Percentiles rank a stretch among this genome's conserved stretches.
These are phyloP conservation scores for Drosophila mettleri DNA, from an alignment of 2,888 invertebrate genomes.

Conservation along the genomic window DNA sequence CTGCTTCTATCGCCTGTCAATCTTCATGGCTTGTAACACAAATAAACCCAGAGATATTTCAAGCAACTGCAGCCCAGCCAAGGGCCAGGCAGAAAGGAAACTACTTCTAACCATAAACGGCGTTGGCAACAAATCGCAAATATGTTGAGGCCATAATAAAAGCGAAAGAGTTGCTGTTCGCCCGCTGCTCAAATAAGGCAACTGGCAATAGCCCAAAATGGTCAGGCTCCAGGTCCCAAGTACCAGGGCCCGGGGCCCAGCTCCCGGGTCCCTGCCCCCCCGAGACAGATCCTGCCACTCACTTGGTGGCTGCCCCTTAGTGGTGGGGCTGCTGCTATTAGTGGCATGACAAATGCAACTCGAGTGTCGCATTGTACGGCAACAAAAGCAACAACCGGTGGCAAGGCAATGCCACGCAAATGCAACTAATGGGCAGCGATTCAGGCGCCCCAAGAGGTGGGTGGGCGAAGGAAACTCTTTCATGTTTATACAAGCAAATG, in stretches of 20 bases:
- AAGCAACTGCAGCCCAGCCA: slow-evolving; percentile 13
- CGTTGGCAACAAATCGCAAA: slow-evolving; percentile 45
- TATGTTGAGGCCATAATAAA: slow-evolving; percentile 55
- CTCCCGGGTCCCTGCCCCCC: neutral
- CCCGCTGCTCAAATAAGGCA: slow-evolving; percentile 61
- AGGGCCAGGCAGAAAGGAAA: slow-evolving; percentile 9
- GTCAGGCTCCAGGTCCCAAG: slow-evolving; percentile 48
- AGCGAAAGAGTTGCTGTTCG: slow-evolving; percentile 63
- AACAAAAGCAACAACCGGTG: slow-evolving; percentile 51
- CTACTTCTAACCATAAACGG: slow-evolving; percentile 74
- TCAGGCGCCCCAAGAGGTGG: neutral
- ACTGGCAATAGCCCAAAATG: slow-evolving; percentile 74
- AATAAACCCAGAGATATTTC: slow-evolving; percentile 18
- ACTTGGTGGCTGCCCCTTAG: slow-evolving; percentile 54
- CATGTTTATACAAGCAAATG: slow-evolving; percentile 67
- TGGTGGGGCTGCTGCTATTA: slow-evolving; percentile 29
- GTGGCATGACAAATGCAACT: slow-evolving; percentile 77
- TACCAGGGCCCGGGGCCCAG: neutral
- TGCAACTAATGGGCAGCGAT: slow-evolving; percentile 64
- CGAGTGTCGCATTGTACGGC: slow-evolving; percentile 77
- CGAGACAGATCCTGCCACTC: slow-evolving; percentile 25
- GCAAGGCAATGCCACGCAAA: slow-evolving; percentile 53
- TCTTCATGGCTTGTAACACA: slow-evolving; percentile 19
- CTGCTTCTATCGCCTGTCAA: slow-evolving; percentile 34
- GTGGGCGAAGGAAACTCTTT: slow-evolving; percentile 36